Evolutionary conservation across 1,140 invertebrate genomes (phyloP).

Genomic region (Heterodera carotae): DNA sequence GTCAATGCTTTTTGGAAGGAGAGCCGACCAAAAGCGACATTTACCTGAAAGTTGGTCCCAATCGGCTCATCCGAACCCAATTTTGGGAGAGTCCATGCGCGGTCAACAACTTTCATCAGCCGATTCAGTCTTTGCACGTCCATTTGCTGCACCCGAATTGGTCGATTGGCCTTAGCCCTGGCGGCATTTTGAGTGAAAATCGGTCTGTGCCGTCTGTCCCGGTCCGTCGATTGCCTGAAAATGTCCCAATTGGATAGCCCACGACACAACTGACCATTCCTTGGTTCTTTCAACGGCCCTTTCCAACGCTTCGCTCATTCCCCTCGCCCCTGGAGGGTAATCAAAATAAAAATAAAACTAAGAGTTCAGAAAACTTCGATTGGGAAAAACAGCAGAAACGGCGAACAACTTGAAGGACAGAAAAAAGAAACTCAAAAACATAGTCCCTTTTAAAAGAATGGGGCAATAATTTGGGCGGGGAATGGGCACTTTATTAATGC

Average conservation of each 20-base stretch:
- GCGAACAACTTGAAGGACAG: slow-evolving; percentile 3
- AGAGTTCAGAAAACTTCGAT: neutral
- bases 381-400: neutral
- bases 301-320: slow-evolving; percentile 29
- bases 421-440: slow-evolving; percentile 9
- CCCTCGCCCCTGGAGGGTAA: neutral
- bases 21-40: neutral
- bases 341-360: neutral
- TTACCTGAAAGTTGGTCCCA: slow-evolving; percentile 63
- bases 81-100: slow-evolving; percentile 59
- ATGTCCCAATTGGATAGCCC: neutral
- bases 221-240: slow-evolving; percentile 34
- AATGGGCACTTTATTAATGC: no score
- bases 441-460: neutral
- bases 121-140: slow-evolving; percentile 59
- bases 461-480: neutral
- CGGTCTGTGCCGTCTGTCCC: slow-evolving; percentile 15
- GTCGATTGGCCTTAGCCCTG: slow-evolving; percentile 27
- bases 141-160: slow-evolving; percentile 47
- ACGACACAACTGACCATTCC: slow-evolving; percentile 18
- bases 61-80: slow-evolving; percentile 55
- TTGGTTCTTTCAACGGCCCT: slow-evolving; percentile 47
- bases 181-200: slow-evolving; percentile 10
- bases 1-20: neutral
- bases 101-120: slow-evolving; percentile 57